Conservation (phyloP, 2,113 vertebrate species). For the Mus musculus region DNA sequence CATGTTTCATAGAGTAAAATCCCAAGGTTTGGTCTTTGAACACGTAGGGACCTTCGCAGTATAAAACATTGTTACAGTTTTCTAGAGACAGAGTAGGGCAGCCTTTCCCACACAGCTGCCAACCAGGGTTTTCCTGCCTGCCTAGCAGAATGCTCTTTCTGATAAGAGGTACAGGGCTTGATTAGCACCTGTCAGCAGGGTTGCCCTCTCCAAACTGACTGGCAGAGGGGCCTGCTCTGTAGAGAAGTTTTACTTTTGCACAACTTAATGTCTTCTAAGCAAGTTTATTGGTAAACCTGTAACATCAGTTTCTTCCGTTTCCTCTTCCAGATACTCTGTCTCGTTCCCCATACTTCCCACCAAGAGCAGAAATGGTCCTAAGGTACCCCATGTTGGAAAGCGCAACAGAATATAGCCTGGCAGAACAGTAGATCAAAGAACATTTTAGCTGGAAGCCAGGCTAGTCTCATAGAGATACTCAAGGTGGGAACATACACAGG, state of each 20-base stretch:
- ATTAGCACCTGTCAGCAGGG: not conserved
- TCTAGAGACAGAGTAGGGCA: not conserved
- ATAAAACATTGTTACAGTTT: not conserved
- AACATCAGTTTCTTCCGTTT: not conserved
- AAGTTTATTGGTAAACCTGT: not conserved
- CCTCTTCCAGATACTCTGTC: not conserved
- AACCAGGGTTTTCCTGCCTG: not conserved
- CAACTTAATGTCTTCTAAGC: not conserved
- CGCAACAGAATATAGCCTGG: not conserved
- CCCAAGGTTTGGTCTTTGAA: not conserved
- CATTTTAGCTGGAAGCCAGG: not conserved
- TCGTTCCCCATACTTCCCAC: not conserved
- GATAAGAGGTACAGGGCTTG: not conserved
- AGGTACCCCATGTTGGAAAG: not conserved
- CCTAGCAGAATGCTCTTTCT: not conserved
- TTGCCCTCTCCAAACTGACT: not conserved
- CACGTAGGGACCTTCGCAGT: not conserved
- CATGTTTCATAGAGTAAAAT: not conserved
- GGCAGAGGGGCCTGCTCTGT: not conserved
- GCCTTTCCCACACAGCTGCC: not conserved
- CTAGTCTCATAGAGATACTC: not conserved
- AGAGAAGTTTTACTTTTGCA: not conserved
- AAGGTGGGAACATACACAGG: not conserved
- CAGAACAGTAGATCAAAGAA: not conserved
- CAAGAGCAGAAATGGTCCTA: not conserved